Evolutionary conservation across 2,113 vertebrate species (phyloP).

Genomic region (Hippopotamus amphibius): DNA sequence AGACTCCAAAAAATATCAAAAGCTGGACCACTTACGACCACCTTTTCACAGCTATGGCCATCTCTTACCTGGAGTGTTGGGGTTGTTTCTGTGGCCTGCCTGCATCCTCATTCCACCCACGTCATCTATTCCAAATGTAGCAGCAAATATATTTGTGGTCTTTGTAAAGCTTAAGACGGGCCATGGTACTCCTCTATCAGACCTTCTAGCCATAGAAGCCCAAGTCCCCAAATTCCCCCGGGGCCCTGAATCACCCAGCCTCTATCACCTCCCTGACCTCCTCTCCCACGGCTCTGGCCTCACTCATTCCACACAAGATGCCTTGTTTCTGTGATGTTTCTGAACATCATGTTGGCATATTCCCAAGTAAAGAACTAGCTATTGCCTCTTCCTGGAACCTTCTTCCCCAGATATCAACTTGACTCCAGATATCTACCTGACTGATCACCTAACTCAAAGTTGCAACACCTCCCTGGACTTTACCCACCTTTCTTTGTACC

Average conservation of each 20-base stretch:
- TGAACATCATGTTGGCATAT: neutral
- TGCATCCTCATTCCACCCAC: no score
- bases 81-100: neutral
- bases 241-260: neutral
- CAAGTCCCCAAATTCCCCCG: neutral
- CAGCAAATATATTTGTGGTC: no score
- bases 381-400: neutral
- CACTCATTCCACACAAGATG: neutral
- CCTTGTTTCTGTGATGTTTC: neutral
- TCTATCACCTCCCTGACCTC: neutral
- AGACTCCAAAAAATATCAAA: neutral
- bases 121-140: neutral
- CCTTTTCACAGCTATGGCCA: accelerated
- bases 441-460: neutral
- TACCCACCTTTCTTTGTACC: no score
- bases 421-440: neutral
- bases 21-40: neutral
- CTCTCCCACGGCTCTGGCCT: neutral
- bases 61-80: neutral
- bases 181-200: neutral
- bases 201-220: neutral
- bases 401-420: neutral
- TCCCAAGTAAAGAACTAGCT: neutral
- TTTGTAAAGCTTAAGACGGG: neutral
- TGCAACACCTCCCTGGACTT: no score